These are phyloP conservation scores for Hippocampus abdominalis DNA, from an alignment of 2,113 vertebrate species.

Conservation along the genomic window DNA sequence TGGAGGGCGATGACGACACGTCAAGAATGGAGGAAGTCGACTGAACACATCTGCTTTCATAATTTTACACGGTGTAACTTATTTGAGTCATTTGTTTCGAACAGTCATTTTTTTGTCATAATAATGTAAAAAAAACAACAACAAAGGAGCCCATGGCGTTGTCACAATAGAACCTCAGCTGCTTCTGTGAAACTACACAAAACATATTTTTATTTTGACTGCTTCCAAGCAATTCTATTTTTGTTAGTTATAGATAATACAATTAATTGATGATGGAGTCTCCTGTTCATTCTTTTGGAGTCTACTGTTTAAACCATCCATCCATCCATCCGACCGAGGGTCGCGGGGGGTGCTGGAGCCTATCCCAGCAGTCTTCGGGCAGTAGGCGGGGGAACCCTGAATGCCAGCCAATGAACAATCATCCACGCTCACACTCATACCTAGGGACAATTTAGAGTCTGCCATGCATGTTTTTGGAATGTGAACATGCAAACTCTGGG, in stretches of 20 bases:
- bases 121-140: not conserved
- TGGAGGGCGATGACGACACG: slow-evolving; percentile 79
- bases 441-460: no score
- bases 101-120: slow-evolving; percentile 8
- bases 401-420: no score
- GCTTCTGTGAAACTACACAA: slow-evolving; percentile 21
- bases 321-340: no score
- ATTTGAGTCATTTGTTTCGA: slow-evolving; percentile 10
- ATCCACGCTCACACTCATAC: no score
- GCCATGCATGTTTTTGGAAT: no score
- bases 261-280: not conserved
- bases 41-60: slow-evolving; percentile 47
- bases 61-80: slow-evolving; percentile 45
- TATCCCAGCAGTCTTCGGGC: no score
- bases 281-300: no score
- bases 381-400: no score
- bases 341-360: no score
- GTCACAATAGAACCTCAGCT: slow-evolving; percentile 17
- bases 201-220: slow-evolving; percentile 1
- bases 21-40: slow-evolving; percentile 83
- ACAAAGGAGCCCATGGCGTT: slow-evolving; percentile 20
- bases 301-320: not conserved
- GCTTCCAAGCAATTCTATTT: not conserved
- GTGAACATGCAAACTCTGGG: no score
- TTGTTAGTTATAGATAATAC: not conserved